A percentile compares a stretch with the other conserved stretches of the same genome.
These are phyloP conservation scores for Mesorhabditis belari DNA, from an alignment of 2,888 invertebrate species.

Conservation along the genomic window DNA sequence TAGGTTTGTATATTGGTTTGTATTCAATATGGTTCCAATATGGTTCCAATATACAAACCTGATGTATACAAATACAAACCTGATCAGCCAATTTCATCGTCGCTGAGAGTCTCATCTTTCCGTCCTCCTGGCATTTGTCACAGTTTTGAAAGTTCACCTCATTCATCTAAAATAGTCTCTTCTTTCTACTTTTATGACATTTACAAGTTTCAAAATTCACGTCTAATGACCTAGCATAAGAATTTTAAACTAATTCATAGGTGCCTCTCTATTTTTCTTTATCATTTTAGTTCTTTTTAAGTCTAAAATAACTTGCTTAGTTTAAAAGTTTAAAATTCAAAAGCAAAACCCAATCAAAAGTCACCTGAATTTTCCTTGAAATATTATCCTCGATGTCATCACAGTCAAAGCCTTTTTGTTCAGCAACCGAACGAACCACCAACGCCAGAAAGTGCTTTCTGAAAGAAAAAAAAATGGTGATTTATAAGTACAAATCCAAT, in stretches of 20 bases:
- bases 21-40: no score
- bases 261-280: neutral
- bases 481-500: no score
- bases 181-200: no score
- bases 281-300: neutral
- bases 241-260: no score
- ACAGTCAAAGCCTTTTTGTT: neutral
- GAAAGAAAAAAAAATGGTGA: neutral
- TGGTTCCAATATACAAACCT: no score
- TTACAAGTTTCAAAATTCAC: no score
- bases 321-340: neutral
- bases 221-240: no score
- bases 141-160: neutral
- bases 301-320: neutral
- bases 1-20: no score
- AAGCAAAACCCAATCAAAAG: neutral
- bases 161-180: neutral
- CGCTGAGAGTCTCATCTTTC: neutral
- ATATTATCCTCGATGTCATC: neutral
- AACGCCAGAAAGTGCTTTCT: neutral
- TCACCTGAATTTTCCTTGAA: neutral
- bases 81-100: neutral
- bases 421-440: neutral
- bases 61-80: no score
- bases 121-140: neutral